phyloP scores from a whole-genome alignment of 2,888 invertebrate species.

The Drosophila buzzatii region DNA sequence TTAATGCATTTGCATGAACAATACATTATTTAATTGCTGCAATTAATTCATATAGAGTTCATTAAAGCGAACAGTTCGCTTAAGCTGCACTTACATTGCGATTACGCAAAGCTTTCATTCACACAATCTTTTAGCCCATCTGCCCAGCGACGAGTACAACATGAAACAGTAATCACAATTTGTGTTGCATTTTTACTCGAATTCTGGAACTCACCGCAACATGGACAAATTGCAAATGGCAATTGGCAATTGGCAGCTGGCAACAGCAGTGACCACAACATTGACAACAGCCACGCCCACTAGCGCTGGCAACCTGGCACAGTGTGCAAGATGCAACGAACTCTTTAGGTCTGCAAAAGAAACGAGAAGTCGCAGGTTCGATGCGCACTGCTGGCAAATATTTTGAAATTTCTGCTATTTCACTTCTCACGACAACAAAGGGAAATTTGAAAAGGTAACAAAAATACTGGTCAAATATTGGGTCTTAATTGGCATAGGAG shows the following conservation, averaged over 20 bases:
- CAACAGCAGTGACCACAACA: conserved; percentile 34
- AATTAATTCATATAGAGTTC: conserved; percentile 34
- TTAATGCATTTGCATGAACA: conserved; percentile 27
- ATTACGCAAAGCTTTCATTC: conserved; percentile 4
- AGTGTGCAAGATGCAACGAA: conserved; percentile 2
- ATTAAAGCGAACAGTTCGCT: conserved; percentile 1
- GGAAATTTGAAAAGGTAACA: neutral
- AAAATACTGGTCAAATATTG: neutral
- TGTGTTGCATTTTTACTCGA: conserved; percentile 51
- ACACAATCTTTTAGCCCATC: conserved; percentile 16
- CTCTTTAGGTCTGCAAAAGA: no score
- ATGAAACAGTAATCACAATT: conserved; percentile 67
- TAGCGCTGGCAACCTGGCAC: neutral
- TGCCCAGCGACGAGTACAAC: conserved; percentile 30
- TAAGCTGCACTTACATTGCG: neutral
- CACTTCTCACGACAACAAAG: neutral
- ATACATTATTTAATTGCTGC: conserved; percentile 41
- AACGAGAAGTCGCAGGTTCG: neutral
- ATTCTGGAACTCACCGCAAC: conserved; percentile 51
- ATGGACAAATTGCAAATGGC: conserved; percentile 35
- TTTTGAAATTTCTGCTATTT: neutral
- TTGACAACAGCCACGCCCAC: conserved; percentile 33
- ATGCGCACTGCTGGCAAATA: neutral
- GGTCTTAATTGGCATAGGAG: neutral
- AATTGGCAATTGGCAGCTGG: conserved; percentile 17